Evolutionary conservation across 1,140 invertebrate genomes (phyloP).

Genomic region (Trissolcus basalis): DNA sequence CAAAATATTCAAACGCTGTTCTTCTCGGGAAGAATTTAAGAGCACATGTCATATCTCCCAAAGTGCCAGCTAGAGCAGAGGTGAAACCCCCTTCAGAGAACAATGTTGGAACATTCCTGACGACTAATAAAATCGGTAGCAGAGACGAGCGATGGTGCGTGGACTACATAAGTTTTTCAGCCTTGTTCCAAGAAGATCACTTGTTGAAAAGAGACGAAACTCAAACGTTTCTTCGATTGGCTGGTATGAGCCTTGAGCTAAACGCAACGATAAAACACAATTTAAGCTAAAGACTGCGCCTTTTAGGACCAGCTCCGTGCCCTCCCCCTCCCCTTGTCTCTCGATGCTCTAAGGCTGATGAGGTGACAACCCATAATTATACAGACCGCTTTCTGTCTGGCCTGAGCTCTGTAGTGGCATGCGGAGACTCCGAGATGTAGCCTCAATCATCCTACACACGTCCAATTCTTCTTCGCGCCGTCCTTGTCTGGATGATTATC

Average conservation of each 20-base stretch:
- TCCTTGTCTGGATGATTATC: conserved; percentile 43
- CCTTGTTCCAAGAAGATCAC: conserved; percentile 55
- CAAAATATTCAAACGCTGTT: background rate
- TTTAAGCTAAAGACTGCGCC: conserved; percentile 73
- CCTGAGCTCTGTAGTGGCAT: conserved; percentile 71
- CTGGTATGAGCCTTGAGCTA: conserved; percentile 58
- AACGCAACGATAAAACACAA: conserved; percentile 73
- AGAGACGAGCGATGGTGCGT: conserved; percentile 12
- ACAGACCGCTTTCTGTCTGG: conserved; percentile 75
- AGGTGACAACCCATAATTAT: conserved; percentile 78
- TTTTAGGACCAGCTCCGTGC: conserved; percentile 54
- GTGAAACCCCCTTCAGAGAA: background rate
- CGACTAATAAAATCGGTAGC: conserved; percentile 52
- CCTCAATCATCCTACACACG: conserved; percentile 61
- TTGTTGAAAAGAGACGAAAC: conserved; percentile 49
- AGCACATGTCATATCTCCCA: conserved; percentile 24
- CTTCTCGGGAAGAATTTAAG: conserved; percentile 25
- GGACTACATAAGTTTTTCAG: conserved; percentile 23
- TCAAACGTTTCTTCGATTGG: conserved; percentile 62
- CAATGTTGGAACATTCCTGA: conserved; percentile 30
- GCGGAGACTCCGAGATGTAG: conserved; percentile 64
- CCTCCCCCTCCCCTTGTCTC: conserved; percentile 26
- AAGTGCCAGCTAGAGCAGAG: too few relatives aligned
- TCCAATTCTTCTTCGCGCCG: conserved; percentile 49
- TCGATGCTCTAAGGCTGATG: conserved; percentile 69